Percentiles rank a stretch among this genome's conserved stretches.
Conservation (phyloP, 2,797 vertebrate genomes). For the Tarsius wallacei region DNA sequence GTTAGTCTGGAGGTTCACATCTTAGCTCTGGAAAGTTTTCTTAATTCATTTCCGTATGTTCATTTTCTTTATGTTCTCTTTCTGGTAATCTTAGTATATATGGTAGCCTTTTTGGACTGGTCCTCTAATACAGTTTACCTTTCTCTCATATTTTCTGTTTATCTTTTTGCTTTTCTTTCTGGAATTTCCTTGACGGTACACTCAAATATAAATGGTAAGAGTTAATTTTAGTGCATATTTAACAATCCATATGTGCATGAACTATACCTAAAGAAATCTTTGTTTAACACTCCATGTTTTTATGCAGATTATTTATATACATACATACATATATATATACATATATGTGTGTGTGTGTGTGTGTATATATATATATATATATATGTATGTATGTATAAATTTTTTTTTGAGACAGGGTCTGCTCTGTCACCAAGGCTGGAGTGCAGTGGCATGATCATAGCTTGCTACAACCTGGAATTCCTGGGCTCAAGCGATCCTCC, state of each 20-base stretch:
- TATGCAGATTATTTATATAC: not conserved
- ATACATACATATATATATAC: not conserved
- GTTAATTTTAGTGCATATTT: conserved; percentile 31
- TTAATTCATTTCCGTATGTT: not conserved
- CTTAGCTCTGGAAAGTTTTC: not conserved
- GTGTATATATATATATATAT: no score
- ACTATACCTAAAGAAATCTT: not conserved
- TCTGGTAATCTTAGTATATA: not conserved
- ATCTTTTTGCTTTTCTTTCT: conserved; percentile 39
- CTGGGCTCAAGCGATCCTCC: no score
- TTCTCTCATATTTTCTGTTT: conserved; percentile 40
- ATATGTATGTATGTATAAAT: no score
- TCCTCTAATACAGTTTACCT: not conserved
- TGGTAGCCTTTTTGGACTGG: not conserved
- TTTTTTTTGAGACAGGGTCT: no score
- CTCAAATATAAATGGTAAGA: not conserved
- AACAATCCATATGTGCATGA: not conserved
- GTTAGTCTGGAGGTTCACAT: not conserved
- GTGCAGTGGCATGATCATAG: no score
- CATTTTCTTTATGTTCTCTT: not conserved
- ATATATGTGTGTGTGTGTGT: not conserved
- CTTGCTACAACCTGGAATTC: no score
- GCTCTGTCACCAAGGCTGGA: no score
- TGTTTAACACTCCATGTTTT: conserved; percentile 8
- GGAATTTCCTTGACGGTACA: conserved; percentile 21